Evolutionary conservation across 2,888 invertebrate genomes (phyloP).

Genomic region (Lepas anatifera): DNA sequence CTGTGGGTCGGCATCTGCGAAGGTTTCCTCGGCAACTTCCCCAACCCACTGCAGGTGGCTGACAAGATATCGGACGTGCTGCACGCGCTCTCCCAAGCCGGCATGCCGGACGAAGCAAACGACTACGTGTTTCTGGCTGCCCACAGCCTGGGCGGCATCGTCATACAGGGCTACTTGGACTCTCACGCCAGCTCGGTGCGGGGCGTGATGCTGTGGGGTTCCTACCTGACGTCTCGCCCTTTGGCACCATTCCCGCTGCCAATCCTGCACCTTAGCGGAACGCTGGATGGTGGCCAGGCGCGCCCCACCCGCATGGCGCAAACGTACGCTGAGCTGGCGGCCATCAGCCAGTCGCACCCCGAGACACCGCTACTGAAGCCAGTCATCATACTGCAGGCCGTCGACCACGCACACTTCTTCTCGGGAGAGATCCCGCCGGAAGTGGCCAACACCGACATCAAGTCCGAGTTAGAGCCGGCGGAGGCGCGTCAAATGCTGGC

Average conservation of each 20-base stretch:
- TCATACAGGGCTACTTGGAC: no score
- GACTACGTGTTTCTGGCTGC: no score
- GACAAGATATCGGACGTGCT: neutral
- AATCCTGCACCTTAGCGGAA: slow-evolving; percentile 18
- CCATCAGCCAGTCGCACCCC: neutral
- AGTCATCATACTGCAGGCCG: slow-evolving; percentile 16
- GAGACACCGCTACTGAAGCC: slow-evolving; percentile 9
- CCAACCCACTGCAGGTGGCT: neutral
- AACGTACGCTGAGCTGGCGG: slow-evolving; percentile 14
- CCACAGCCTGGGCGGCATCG: no score
- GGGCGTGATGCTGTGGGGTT: slow-evolving; percentile 17
- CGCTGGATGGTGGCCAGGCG: slow-evolving; percentile 17
- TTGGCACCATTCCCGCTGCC: slow-evolving; percentile 15
- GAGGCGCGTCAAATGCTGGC: slow-evolving; percentile 4
- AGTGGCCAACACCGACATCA: slow-evolving; percentile 17
- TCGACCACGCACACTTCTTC: slow-evolving; percentile 21
- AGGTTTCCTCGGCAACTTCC: neutral
- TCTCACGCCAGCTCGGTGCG: slow-evolving; percentile 8
- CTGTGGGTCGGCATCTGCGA: neutral
- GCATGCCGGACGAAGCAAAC: neutral
- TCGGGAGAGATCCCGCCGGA: slow-evolving; percentile 16
- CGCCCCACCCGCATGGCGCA: slow-evolving; percentile 3
- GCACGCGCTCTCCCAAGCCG: neutral
- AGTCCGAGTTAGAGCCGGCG: slow-evolving; percentile 18
- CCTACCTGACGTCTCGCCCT: slow-evolving; percentile 14